phyloP scores from a whole-genome alignment of 2,797 vertebrate species.

The Chanos chanos region DNA sequence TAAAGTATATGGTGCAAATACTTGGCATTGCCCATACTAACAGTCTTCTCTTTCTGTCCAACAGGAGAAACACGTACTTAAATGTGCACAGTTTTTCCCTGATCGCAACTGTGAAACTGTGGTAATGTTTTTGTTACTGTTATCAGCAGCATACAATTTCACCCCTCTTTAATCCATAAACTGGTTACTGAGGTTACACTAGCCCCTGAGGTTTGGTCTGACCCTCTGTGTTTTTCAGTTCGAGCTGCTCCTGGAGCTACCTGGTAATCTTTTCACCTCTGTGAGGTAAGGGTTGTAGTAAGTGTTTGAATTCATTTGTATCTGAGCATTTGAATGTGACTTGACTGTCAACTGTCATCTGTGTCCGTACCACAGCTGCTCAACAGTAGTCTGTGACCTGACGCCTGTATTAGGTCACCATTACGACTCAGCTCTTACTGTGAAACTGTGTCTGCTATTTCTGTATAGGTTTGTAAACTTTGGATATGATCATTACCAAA shows the following conservation, averaged over 20 bases:
- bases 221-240: constrained; percentile 71
- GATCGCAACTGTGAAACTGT: constrained; percentile 75
- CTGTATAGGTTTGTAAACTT: constrained; percentile 82
- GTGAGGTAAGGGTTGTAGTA: constrained; percentile 59
- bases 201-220: too few relatives aligned
- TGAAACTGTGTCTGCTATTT: not conserved
- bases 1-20: not conserved
- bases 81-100: constrained; percentile 86
- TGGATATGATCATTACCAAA: constrained; percentile 75
- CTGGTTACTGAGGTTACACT: too few relatives aligned
- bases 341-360: too few relatives aligned
- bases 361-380: too few relatives aligned
- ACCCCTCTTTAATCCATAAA: not conserved
- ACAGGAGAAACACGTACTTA: constrained; percentile 78
- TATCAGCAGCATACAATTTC: not conserved
- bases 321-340: too few relatives aligned
- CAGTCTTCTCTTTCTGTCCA: constrained; percentile 22
- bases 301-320: too few relatives aligned
- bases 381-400: too few relatives aligned
- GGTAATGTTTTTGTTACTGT: constrained; percentile 64
- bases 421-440: rapidly evolving
- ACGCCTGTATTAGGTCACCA: too few relatives aligned
- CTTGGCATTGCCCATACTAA: too few relatives aligned
- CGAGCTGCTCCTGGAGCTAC: constrained; percentile 73
- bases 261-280: constrained; percentile 52